Base-by-base conservation (phyloP, 1,140 invertebrate genomes). In the Drosophila fuyamai region DNA sequence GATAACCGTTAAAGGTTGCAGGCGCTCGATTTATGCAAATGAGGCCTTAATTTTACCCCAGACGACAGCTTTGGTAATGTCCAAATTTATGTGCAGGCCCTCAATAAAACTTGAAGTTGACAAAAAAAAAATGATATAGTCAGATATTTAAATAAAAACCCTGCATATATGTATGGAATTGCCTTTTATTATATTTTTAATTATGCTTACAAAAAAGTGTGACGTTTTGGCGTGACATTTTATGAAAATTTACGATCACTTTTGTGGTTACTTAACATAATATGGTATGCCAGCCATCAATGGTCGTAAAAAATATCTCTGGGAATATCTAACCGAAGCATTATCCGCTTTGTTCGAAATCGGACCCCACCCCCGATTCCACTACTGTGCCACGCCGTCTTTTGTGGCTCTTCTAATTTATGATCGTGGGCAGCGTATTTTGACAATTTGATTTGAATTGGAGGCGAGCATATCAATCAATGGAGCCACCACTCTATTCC, bases 241-340 rank as follows among this genome's bases (percentile, higher is more conserved):
- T 88, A 76, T 82, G 74, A 79, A 60, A 83, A 86, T 86, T 88
- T 86, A 88, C 75, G 83, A 79, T 76, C 71, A 65, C 83, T 83
- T 86, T 55, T 76, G 79, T 79, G 75, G 70, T 61, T 83, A 68
- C 83, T 83, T 88, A 83, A 79, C 81, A 85, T 88, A 86, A 85
- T 85, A 38, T 72, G 59, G 55, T 60, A 58, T 71, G 65, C 74
- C 60, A 76, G 61, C 53, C 73, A 53, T 67, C 54, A 66, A 76
- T 66, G 65, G 46, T 46, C 65, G 46, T 68, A 76, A 76, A 66
- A 65, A 23, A 75, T 66, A 76, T 75, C 62, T 58, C 46, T 76
- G 59, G 74, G 44, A 77, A 76, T 48, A 81, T 85, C 44, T 55
- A 48, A n/a, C 10, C 66, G 12, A 57, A 12, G 53, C 14, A 70